Base-by-base conservation (phyloP, 1,140 invertebrate species). In the Zelostemma sp. region DNA sequence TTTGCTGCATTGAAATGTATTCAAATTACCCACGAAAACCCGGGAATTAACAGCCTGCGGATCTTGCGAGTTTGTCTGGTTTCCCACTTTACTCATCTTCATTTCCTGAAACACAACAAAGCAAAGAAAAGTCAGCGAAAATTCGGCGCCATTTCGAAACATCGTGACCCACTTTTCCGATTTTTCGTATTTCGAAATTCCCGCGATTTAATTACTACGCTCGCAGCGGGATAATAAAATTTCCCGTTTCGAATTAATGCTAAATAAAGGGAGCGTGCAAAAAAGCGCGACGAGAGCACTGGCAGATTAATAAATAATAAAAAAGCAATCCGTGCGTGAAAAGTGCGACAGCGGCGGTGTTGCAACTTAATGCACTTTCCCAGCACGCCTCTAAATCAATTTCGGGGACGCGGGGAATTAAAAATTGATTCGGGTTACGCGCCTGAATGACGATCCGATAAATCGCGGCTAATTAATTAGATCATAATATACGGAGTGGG, bases 11-110 rank as follows among this genome's bases (percentile, higher is more conserved):
- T 93, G 92, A 87, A 95, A 93, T 74, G 94, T 96, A 87, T 96
- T 96, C 75, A 96, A 88, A 86, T 95, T 95, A 66, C 94, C 94
- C 50, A 96, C 93, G 86, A 96, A 96, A 63, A 95, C 91, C 50
- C 94, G 88, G 68, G 93, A 95, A 84, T 95, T 94, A 73, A 95
- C 92, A 33, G 93, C 93, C 76, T 93, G 91, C 61, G 93, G 94
- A 87, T 95, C 93, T 83, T 93, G 93, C 60, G 91, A 93, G 86
- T 93, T 94, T 72, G 93, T 95, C 82, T 94, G 92, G 86, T 94
- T 95, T 70, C 93, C 93, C 69, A 94, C 91, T 88, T 93, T 93
- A 86, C 90, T 92, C 90, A 92, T 91, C 87, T 92, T 92, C 90
- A 92, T 89, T 61, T 78, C 83, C 81, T 84, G 74, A 15, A 82